Evolutionary conservation across 2,888 invertebrate species (phyloP).

Genomic region (Caradrina kadenii): DNA sequence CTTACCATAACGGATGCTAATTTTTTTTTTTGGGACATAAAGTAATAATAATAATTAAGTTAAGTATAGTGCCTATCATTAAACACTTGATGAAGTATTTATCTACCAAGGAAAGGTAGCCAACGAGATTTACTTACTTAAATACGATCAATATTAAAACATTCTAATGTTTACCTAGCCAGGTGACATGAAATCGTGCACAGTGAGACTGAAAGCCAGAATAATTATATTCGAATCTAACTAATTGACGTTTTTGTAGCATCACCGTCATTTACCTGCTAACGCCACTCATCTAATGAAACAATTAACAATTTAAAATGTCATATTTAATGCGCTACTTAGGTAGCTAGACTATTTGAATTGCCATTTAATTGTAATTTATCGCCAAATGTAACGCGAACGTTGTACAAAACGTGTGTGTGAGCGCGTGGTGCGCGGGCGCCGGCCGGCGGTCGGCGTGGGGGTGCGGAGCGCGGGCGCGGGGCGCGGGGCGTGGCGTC

Average conservation of each 20-base stretch:
- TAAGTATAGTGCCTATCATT: neutral
- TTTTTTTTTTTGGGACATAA: neutral
- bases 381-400: slow-evolving; percentile 63
- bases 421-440: slow-evolving; percentile 59
- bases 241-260: slow-evolving; percentile 43
- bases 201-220: slow-evolving; percentile 10
- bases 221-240: slow-evolving; percentile 50
- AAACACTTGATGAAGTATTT: slow-evolving; percentile 12
- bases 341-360: slow-evolving; percentile 47
- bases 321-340: slow-evolving; percentile 55
- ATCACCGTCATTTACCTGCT: slow-evolving; percentile 32
- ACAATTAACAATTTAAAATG: slow-evolving; percentile 49
- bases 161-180: neutral
- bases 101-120: too few relatives aligned
- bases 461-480: slow-evolving; percentile 57
- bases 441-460: slow-evolving; percentile 53
- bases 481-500: slow-evolving; percentile 63
- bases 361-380: slow-evolving; percentile 64
- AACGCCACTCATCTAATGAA: slow-evolving; percentile 39
- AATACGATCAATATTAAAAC: neutral
- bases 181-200: slow-evolving; percentile 20
- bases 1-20: neutral
- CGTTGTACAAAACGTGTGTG: slow-evolving; percentile 48
- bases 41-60: too few relatives aligned
- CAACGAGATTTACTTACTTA: neutral